Evolutionary conservation across 92 coral and sea anemone species (phyloP).

Genomic region (Montipora capitata): DNA sequence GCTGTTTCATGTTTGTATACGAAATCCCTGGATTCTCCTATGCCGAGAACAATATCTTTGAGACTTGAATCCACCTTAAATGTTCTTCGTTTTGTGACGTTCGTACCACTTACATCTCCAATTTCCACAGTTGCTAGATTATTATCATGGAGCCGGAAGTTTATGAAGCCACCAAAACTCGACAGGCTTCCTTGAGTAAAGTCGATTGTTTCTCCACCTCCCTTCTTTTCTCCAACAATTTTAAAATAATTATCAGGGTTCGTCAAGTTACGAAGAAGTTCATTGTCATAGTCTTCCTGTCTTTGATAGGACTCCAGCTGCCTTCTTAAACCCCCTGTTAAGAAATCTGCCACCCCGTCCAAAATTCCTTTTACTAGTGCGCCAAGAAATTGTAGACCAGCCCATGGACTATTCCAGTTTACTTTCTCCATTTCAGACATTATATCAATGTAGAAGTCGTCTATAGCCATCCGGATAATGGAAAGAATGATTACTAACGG

Average conservation of each 20-base stretch:
- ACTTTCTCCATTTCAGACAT: slow-evolving; percentile 58
- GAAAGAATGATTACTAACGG: background rate
- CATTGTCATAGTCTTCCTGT: slow-evolving; percentile 49
- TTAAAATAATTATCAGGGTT: slow-evolving; percentile 46
- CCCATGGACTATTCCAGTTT: slow-evolving; percentile 81
- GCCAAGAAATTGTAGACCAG: slow-evolving; percentile 62
- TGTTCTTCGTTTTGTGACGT: background rate
- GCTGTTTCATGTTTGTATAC: slow-evolving; percentile 59
- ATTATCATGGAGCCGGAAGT: background rate
- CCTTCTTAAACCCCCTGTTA: background rate
- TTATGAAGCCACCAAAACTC: background rate
- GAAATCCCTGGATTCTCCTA: slow-evolving; percentile 33
- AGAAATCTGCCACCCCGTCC: slow-evolving; percentile 42
- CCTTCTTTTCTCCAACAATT: slow-evolving; percentile 49
- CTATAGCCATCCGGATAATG: background rate
- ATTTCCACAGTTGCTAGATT: background rate
- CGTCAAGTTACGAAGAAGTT: slow-evolving; percentile 33
- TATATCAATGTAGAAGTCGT: background rate
- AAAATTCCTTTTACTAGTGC: slow-evolving; percentile 61
- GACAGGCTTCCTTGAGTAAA: slow-evolving; percentile 36
- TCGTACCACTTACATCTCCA: background rate
- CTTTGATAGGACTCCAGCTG: slow-evolving; percentile 57
- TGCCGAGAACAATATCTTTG: slow-evolving; percentile 2
- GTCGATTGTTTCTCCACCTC: slow-evolving; percentile 58
- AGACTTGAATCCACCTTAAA: background rate